Evolutionary conservation across 2,888 invertebrate genomes (phyloP), one percentile per base, ranked within the genome.

Genomic region (Aphodius sticticus): DNA sequence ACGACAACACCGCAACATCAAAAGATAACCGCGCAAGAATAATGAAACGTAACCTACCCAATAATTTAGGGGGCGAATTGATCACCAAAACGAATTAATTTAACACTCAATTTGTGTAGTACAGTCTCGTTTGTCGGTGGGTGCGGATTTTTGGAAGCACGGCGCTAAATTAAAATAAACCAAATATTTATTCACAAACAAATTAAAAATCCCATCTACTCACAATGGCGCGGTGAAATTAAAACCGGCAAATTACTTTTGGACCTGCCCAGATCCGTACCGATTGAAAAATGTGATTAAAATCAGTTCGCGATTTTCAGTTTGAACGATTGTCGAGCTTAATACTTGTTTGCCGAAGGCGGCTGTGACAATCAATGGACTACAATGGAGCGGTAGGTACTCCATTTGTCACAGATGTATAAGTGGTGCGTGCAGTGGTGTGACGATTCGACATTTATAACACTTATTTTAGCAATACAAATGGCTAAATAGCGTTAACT

Each of bases 201-300:
- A 87, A 87, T 87, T 87, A 86, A 87, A 88, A 88, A 87, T 85
- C 84, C 85, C 86, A 85, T 86, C 84, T 83, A 84, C 78, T 78
- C 72, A 74, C 77, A 77, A 87, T 86, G 87, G 86, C 84, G 82
- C 26, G 53, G 81, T 78, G 84, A 87, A 87, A 87, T 88, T 87
- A 87, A 87, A 88, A 87, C 87, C 87, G 86, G 26, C 85, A 88
- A 88, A 88, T 88, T 88, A 88, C 88, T 88, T 87, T 86, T 71
- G 26, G 71, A 26, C 84, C 84, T 26, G 26, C 26, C 26, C 26
- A 26, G 26, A 26, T 26, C 26, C 26, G 26, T 26, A 85, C 81
- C 85, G 84, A 87, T 87, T 87, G 87, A 87, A 88, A 88, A 88
- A 87, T 86, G 86, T 86, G 86, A 87, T 87, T 87, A 87, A 87